Conservation (phyloP, 2,888 invertebrate genomes). For the Piscicola geometra region DNA sequence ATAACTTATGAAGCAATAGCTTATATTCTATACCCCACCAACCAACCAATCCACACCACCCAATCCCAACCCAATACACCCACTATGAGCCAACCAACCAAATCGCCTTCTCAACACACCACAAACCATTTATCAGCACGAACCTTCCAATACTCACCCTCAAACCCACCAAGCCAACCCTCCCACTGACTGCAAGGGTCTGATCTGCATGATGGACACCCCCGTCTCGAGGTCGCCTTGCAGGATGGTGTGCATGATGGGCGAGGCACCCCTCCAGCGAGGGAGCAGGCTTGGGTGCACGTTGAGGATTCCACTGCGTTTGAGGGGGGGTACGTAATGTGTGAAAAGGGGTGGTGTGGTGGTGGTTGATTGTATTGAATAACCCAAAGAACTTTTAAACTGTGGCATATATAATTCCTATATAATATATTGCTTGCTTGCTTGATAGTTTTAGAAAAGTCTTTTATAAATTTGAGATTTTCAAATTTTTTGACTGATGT, state of each 20-base stretch:
- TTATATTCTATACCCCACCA: too few species aligned
- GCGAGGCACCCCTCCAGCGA: slow-evolving; percentile 86
- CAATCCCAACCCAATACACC: too few species aligned
- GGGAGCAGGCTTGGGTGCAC: slow-evolving; percentile 88
- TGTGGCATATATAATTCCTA: neutral
- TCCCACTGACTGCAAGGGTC: slow-evolving; percentile 53
- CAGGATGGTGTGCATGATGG: slow-evolving; percentile 77
- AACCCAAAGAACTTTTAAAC: too few species aligned
- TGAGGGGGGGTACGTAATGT: slow-evolving; percentile 4
- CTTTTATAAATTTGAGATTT: neutral
- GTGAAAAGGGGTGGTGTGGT: too few species aligned
- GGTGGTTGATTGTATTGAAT: too few species aligned
- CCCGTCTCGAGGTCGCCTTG: slow-evolving; percentile 77
- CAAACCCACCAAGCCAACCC: too few species aligned
- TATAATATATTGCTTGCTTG: neutral
- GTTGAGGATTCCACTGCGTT: slow-evolving; percentile 78
- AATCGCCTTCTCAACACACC: too few species aligned
- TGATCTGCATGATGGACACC: slow-evolving; percentile 79
- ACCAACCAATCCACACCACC: too few species aligned
- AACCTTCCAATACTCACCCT: too few species aligned
- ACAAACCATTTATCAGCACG: too few species aligned
- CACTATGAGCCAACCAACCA: too few species aligned
- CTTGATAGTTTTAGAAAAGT: neutral
- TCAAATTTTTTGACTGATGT: neutral
- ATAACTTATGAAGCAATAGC: too few species aligned